Evolutionary conservation across 2,888 invertebrate genomes (phyloP), one percentile per base, ranked within the genome.

Genomic region (Matsumyia berberina): DNA sequence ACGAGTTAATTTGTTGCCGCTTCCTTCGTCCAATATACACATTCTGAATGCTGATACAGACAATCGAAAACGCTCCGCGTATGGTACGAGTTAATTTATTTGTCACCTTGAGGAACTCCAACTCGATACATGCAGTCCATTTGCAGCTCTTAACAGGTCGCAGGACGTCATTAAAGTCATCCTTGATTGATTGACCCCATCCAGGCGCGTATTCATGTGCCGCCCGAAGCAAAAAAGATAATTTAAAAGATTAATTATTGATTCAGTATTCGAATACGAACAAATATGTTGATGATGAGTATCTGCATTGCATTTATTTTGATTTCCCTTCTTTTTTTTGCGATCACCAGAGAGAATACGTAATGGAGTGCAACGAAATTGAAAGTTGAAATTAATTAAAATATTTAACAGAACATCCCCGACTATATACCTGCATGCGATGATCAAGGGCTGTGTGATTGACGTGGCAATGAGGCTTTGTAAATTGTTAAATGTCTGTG

Each of bases 341-440:
- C n/a, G n/a, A n/a, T n/a, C n/a, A n/a, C 46, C 33, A 39, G 58
- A 66, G 66, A 29, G 51, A 58, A 57, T 37, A 35, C 37, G 33
- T 76, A 76, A 81, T 70, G 57, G 76, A 76, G 57, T 70, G 64
- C 44, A 66, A 51, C 58, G 76, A 81, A 81, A 81, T 51, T 58
- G 74, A 81, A 81, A 81, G 81, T 81, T 57, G 51, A 57, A 81
- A 81, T 81, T 81, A 81, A 81, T 81, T 81, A 76, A 81, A 81
- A 81, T 81, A 76, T 81, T 64, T 76, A 70, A 57, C 62, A 60
- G 62, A 66, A 6, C 11, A 53, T 0, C 24, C 19, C 24, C 24
- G 1, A 1, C 24, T 4, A 24, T 80, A 24, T 24, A 80, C 62
- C 80, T 67, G 80, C 62, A 80, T 69, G 62, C 73, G 55, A 53